phyloP scores from a whole-genome alignment of 2,113 vertebrate species.

The Tragelaphus imberbis region DNA sequence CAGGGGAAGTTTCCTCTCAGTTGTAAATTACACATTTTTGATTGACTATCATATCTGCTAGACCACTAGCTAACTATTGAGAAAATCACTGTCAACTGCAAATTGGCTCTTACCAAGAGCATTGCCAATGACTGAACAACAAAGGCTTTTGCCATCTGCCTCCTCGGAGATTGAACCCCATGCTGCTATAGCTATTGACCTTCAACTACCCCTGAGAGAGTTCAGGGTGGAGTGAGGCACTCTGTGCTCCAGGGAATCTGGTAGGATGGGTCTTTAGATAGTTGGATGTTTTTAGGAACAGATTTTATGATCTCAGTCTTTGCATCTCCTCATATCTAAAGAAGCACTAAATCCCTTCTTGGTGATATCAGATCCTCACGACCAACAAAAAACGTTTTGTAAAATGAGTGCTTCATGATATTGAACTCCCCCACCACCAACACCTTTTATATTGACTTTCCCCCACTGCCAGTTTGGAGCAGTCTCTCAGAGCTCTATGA shows the following conservation, averaged over 20 bases:
- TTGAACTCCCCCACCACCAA: neutral
- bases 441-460: neutral
- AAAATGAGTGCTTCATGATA: neutral
- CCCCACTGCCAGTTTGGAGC: neutral
- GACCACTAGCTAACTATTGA: neutral
- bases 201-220: neutral
- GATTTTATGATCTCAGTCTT: neutral
- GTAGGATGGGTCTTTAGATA: neutral
- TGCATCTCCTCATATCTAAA: neutral
- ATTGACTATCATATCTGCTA: neutral
- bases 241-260: neutral
- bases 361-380: neutral
- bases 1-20: neutral
- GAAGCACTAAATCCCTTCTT: neutral
- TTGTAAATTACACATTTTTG: neutral
- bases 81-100: neutral
- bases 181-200: neutral
- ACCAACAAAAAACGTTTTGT: neutral
- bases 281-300: neutral
- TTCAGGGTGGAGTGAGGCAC: neutral
- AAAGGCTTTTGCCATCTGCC: neutral
- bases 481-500: neutral
- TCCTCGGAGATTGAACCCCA: accelerated
- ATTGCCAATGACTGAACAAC: neutral
- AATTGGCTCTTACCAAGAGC: neutral